These are phyloP conservation scores for Temnopleurus reevesii DNA, from an alignment of 53 echinoderm and acorn worm species.

Conservation along the genomic window DNA sequence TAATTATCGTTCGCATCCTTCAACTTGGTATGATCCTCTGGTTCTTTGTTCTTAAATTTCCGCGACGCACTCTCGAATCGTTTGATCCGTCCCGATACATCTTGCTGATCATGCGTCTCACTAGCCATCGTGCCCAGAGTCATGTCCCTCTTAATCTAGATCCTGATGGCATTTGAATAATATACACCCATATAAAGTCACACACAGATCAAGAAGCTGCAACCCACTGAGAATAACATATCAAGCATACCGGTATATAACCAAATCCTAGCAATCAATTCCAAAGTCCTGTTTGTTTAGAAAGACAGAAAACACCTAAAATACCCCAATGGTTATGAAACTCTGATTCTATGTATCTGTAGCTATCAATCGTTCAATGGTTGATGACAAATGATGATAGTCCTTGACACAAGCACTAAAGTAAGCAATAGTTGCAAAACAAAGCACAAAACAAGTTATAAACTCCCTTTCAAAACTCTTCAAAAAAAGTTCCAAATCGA, in stretches of 20 bases:
- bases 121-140: not conserved
- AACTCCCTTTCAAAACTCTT: not conserved
- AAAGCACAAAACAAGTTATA: not conserved
- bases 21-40: not conserved
- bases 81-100: not conserved
- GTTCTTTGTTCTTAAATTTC: not conserved
- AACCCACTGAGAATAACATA: not conserved
- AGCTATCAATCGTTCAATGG: not conserved
- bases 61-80: not conserved
- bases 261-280: not conserved
- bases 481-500: not conserved
- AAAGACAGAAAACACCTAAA: not conserved
- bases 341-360: not conserved
- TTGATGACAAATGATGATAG: not conserved
- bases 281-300: conserved; percentile 40
- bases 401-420: not conserved
- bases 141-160: not conserved
- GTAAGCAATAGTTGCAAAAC: not conserved
- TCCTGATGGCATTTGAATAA: not conserved
- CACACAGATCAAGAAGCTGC: not conserved
- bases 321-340: not conserved
- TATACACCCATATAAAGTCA: not conserved
- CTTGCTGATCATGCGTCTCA: not conserved
- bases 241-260: not conserved
- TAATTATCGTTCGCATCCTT: conserved; percentile 11